Base-by-base conservation (phyloP, 92 coral and sea anemone genomes). In the Metridium senile region DNA sequence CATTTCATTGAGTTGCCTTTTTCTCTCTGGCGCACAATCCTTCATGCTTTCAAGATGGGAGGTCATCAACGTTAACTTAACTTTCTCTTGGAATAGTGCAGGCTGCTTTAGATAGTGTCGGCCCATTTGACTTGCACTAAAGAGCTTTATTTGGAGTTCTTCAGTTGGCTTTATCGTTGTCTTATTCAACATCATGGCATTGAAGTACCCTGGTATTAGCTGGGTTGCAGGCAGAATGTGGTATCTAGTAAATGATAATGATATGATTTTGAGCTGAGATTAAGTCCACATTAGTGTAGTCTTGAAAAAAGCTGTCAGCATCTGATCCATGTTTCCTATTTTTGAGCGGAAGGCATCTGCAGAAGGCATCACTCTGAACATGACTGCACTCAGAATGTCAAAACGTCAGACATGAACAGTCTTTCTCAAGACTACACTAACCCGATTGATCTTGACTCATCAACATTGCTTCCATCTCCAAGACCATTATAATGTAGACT, bases 31-130 rank as follows among this genome's bases (percentile, higher is more conserved):
- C 26, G 68, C 65, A 58, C 86, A 82, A 0, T 77, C 19, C 0
- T 0, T 67, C 22, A 90, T 88, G 74, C 99, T 95, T 39, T 95
- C 99, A n/a, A 95, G 87, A 71, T 95, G 99, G 49, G 99, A 89
- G 13, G 99, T 92, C 96, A 95, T 85, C 23, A 95, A 68, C 28
- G 89, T 58, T 35, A 95, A 62, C 74, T 77, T 76, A 1, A 85
- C 73, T 23, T 74, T 68, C 28, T 80, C 81, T 10, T 63, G 68
- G 71, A 84, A 87, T 30, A 64, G 32, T 59, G 82, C 92, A 39
- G 97, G 92, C 56, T 89, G 99, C 62, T 84, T 85, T 58, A 95
- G 87, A 26, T 84, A 26, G 74, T 95, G 94, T 1, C 99, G 97
- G 4, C 93, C 99, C 99, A 95, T 95, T 18, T 19, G 30, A 78